These are phyloP conservation scores for Stegophylla sp. DNA, from an alignment of 2,888 invertebrate species.

Conservation along the genomic window DNA sequence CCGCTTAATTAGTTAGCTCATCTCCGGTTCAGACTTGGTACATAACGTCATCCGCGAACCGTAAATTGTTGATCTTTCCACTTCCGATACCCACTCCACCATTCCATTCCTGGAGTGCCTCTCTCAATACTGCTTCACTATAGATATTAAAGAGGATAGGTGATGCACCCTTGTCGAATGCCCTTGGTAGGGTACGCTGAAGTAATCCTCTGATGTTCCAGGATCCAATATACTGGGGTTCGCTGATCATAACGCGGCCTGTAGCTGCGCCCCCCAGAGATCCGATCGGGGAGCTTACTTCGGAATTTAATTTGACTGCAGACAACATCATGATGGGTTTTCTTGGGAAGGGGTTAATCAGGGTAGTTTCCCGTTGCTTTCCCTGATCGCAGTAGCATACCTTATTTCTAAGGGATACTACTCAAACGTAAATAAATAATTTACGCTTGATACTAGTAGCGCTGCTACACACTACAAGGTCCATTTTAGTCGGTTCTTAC, in stretches of 20 bases:
- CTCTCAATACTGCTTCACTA: no score
- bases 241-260: background rate
- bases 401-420: constrained; percentile 31
- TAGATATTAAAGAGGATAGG: no score
- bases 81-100: no score
- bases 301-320: constrained; percentile 34
- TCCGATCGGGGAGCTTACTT: constrained; percentile 23
- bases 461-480: constrained; percentile 9
- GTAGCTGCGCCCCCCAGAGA: constrained; percentile 19
- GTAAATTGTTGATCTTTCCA: no score
- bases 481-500: constrained; percentile 26
- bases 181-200: no score
- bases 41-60: no score
- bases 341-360: background rate
- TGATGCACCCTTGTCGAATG: no score
- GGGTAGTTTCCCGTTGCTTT: constrained; percentile 24
- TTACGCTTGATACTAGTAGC: constrained; percentile 16
- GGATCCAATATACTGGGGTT: constrained; percentile 29
- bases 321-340: background rate
- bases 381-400: constrained; percentile 20
- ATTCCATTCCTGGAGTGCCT: no score
- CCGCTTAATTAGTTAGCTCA: no score
- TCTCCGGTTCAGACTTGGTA: no score
- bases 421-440: constrained; percentile 18
- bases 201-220: constrained; percentile 6